These are phyloP conservation scores for Serinus canaria DNA, from an alignment of 2,113 vertebrate genomes.

Conservation along the genomic window DNA sequence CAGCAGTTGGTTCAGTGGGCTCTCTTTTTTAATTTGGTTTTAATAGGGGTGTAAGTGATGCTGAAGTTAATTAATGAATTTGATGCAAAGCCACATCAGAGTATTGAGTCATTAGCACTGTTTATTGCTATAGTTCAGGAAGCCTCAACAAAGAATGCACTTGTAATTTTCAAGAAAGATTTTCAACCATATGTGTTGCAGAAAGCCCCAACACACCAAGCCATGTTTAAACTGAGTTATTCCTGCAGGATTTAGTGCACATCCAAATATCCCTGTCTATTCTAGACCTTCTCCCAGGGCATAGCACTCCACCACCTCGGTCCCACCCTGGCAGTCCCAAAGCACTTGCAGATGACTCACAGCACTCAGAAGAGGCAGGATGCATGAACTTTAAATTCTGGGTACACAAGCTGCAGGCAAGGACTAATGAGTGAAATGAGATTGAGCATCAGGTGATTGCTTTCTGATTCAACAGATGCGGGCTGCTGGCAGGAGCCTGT, in stretches of 20 bases:
- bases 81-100: background rate
- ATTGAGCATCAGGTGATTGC: slow-evolving; percentile 3
- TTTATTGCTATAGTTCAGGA: background rate
- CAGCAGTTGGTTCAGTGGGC: background rate
- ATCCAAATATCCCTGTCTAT: background rate
- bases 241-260: background rate
- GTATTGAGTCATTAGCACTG: background rate
- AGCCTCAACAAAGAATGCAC: background rate
- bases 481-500: background rate
- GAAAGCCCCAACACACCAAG: background rate
- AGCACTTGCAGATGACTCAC: background rate
- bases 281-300: background rate
- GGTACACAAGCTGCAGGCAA: background rate
- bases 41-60: background rate
- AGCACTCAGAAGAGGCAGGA: background rate
- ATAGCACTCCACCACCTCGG: fast-evolving
- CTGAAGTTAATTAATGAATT: background rate
- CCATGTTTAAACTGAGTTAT: background rate
- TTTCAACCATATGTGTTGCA: fast-evolving
- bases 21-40: background rate
- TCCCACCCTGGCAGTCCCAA: background rate
- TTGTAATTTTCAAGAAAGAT: background rate
- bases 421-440: background rate
- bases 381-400: background rate
- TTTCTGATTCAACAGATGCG: slow-evolving; percentile 2